A percentile compares a stretch with the other conserved stretches of the same genome.
These are phyloP conservation scores for Tauraco hartlaubi DNA, from an alignment of 2,797 vertebrate species.

Conservation along the genomic window DNA sequence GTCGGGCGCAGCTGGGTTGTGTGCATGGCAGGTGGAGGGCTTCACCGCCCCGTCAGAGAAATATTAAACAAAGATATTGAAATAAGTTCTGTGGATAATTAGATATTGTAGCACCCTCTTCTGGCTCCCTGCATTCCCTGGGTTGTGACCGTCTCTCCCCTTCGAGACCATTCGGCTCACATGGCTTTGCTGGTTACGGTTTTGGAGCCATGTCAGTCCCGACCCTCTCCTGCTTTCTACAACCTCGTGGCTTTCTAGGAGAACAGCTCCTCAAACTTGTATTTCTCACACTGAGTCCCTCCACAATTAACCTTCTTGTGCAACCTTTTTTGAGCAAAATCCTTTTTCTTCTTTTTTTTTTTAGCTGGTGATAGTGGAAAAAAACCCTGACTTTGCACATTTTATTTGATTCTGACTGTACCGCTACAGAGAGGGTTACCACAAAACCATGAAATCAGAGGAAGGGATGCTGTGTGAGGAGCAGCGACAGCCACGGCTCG, in stretches of 20 bases:
- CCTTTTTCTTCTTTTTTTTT: neutral
- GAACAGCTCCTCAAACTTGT: neutral
- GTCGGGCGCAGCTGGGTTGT: neutral
- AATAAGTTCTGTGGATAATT: slow-evolving; percentile 23
- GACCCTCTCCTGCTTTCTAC: neutral
- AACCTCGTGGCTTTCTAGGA: neutral
- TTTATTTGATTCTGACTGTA: neutral
- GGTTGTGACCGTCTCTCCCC: neutral
- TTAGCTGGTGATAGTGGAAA: neutral
- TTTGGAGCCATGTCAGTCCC: neutral
- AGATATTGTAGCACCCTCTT: slow-evolving; percentile 66
- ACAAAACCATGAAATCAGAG: neutral
- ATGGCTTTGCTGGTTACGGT: fast-evolving
- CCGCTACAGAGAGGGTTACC: fast-evolving
- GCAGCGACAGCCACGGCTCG: fast-evolving
- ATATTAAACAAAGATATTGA: slow-evolving; percentile 7
- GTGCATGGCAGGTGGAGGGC: neutral
- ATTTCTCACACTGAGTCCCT: neutral
- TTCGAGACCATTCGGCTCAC: neutral
- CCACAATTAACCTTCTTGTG: slow-evolving; percentile 35
- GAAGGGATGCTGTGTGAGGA: fast-evolving
- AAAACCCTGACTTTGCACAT: neutral
- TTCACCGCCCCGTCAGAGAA: neutral
- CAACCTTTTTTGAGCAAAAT: neutral
- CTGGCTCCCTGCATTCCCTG: slow-evolving; percentile 31